phyloP scores from a whole-genome alignment of 1,140 invertebrate species.

The Drosophila kanapiae region DNA sequence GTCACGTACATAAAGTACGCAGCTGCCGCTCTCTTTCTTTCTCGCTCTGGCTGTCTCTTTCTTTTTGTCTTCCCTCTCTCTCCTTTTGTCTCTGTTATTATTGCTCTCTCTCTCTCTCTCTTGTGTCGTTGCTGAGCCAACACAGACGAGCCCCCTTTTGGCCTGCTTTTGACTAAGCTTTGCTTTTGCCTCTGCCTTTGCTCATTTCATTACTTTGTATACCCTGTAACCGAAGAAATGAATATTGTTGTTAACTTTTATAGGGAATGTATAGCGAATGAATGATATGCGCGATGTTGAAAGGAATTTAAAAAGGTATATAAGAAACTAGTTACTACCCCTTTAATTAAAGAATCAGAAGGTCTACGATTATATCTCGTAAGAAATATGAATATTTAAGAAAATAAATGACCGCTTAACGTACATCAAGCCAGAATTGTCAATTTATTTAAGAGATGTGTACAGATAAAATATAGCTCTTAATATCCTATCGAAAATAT shows the following conservation, averaged over 20 bases:
- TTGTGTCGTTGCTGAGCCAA: background rate
- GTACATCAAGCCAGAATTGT: too few relatives aligned
- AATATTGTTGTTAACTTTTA: background rate
- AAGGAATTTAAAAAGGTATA: too few relatives aligned
- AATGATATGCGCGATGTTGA: too few relatives aligned
- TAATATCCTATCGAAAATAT: too few relatives aligned
- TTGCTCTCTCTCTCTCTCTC: background rate
- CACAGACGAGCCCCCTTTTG: constrained; percentile 66
- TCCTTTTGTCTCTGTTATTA: constrained; percentile 19
- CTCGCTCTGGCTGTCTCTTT: constrained; percentile 3
- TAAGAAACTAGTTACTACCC: too few relatives aligned
- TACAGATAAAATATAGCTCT: too few relatives aligned
- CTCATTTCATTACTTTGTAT: constrained; percentile 19
- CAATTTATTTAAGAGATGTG: too few relatives aligned
- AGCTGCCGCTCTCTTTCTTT: constrained; percentile 5
- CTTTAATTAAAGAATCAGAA: too few relatives aligned
- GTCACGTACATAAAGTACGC: constrained; percentile 39
- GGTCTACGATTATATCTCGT: too few relatives aligned
- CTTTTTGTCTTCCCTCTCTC: constrained; percentile 5
- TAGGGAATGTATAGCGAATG: too few relatives aligned
- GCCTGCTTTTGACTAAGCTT: constrained; percentile 17
- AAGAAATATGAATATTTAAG: too few relatives aligned
- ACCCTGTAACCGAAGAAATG: background rate
- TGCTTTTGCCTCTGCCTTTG: constrained; percentile 33
- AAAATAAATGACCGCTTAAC: too few relatives aligned